Conservation (phyloP, 2,888 invertebrate genomes). For the Oscheius sp. region DNA sequence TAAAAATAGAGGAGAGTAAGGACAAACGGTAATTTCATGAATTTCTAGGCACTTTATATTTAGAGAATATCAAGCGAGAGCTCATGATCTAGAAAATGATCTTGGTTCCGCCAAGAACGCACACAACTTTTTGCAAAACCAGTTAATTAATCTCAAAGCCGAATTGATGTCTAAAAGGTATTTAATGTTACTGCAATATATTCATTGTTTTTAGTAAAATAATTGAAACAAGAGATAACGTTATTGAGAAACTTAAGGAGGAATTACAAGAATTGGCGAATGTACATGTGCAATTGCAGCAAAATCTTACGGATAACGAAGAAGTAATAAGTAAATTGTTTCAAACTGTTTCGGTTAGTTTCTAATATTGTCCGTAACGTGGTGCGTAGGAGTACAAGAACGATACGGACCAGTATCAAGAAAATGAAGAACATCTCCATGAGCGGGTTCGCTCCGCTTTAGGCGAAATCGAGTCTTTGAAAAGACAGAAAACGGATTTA, state of each 20-base stretch:
- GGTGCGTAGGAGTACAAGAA: not conserved
- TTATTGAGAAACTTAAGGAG: not conserved
- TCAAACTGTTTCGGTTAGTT: not conserved
- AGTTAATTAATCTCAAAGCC: not conserved
- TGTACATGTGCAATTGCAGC: not conserved
- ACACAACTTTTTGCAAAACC: not conserved
- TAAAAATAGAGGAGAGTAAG: not conserved
- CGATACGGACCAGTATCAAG: not conserved
- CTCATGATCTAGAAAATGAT: not conserved
- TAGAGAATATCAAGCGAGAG: not conserved
- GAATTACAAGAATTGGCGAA: not conserved
- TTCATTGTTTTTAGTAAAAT: not conserved
- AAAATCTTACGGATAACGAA: not conserved
- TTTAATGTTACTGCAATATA: not conserved
- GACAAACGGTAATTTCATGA: not conserved
- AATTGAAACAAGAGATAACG: not conserved
- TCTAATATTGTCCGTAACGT: not conserved
- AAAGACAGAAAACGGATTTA: not conserved
- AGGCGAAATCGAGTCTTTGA: not conserved
- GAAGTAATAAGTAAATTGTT: not conserved
- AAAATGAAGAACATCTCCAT: not conserved
- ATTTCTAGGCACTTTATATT: too few relatives aligned
- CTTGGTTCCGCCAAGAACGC: not conserved
- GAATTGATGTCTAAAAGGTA: not conserved
- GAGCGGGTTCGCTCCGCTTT: not conserved